Evolutionary conservation across 1,140 invertebrate species (phyloP), one percentile per base, ranked within the genome.

Genomic region (Tetraneura akinire): DNA sequence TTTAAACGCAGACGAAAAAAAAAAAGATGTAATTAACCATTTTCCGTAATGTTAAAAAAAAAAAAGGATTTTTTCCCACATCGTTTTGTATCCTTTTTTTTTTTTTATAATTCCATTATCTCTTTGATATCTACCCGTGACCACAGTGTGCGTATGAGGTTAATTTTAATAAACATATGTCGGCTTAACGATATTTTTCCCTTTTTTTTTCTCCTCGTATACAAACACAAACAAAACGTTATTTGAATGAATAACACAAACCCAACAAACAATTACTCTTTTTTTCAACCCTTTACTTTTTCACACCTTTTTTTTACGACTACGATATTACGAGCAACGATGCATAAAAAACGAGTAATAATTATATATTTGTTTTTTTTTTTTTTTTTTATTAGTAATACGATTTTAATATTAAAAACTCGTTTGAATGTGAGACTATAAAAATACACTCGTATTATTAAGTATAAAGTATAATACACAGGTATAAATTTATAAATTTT

Each of bases 131-230:
- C 32, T 21, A 66, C 37, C 21, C 64, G 37, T 6, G 32, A 37
- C 3, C n/a, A 26, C 37, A 45, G 13, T n/a, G 8, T 45, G 37
- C 13, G n/a, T n/a, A n/a, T n/a, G n/a, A 9, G 37, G 18, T 45
- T 66, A 4, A 66, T 66, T 66, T 66, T 66, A 66, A 66, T 66
- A 45, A 66, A 66, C 64, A 66, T n/a, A 66, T 66, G 64, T 66
- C n/a, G n/a, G 37, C 10, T 66, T 66, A 66, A 21, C 10, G 21
- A 21, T 42, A 42, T 66, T 42, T 66, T 21, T 29, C 60, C 60
- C 26, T 64, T 66, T 66, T 66, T 66, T 66, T 4, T 18, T 37
- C 9, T 11, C n/a, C n/a, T 18, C n/a, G n/a, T n/a, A n/a, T n/a
- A n/a, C 21, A 66, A 66, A 66, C 21, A 66, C 37, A 66, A 66